Evolutionary conservation across 2,113 vertebrate species (phyloP).

Genomic region (rat (Rattus norvegicus)): GRCr8 NC_086019.1:231208501-231209000

Average conservation of each 20-base stretch:
- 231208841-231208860: not conserved
- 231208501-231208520: not conserved
- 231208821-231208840: not conserved
- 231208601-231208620: not conserved
- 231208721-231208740: not conserved
- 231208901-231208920: not conserved
- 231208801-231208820: not conserved
- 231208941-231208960: not conserved
- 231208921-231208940: not conserved
- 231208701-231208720: conserved; percentile 24
- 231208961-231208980: not conserved
- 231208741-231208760: not conserved
- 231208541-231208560: not conserved
- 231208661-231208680: conserved; percentile 1
- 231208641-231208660: not conserved
- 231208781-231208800: not conserved
- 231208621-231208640: not conserved
- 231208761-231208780: conserved; percentile 35
- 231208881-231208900: not conserved
- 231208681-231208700: not conserved
- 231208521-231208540: not conserved
- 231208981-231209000: not conserved
- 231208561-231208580: not conserved
- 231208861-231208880: not conserved
- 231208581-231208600: not conserved